phyloP scores from a whole-genome alignment of 2,888 invertebrate species.

The Embidobia sp. region DNA sequence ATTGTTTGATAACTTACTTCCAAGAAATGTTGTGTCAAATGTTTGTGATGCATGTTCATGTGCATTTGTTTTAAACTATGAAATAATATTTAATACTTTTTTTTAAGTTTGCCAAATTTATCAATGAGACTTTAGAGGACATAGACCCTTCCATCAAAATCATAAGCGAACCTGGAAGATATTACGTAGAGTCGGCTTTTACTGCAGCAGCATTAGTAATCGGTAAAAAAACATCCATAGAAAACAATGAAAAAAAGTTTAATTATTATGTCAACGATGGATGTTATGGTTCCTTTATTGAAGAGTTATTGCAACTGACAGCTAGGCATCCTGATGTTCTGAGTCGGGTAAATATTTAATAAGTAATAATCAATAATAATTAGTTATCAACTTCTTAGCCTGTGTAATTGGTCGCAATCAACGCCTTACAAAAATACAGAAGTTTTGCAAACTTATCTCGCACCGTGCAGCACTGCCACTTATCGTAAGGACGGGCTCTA shows the following conservation, averaged over 20 bases:
- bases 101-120: conserved; percentile 78
- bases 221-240: conserved; percentile 81
- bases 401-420: no score
- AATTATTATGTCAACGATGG: conserved; percentile 86
- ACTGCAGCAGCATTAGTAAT: conserved; percentile 84
- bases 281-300: conserved; percentile 85
- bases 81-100: no score
- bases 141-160: conserved; percentile 78
- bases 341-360: conserved; percentile 48
- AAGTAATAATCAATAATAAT: no score
- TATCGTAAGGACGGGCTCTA: no score
- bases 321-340: conserved; percentile 68
- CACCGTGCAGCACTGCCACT: no score
- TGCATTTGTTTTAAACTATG: no score
- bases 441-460: no score
- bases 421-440: no score
- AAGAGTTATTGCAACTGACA: conserved; percentile 77
- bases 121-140: conserved; percentile 83
- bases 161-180: conserved; percentile 86
- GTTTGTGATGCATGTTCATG: no score
- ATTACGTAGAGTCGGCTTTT: conserved; percentile 84
- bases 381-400: no score
- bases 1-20: no score
- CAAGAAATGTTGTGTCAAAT: no score
- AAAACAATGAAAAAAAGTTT: conserved; percentile 66